phyloP scores from a whole-genome alignment of 2,888 invertebrate species.

The Oxycera nigricornis region DNA sequence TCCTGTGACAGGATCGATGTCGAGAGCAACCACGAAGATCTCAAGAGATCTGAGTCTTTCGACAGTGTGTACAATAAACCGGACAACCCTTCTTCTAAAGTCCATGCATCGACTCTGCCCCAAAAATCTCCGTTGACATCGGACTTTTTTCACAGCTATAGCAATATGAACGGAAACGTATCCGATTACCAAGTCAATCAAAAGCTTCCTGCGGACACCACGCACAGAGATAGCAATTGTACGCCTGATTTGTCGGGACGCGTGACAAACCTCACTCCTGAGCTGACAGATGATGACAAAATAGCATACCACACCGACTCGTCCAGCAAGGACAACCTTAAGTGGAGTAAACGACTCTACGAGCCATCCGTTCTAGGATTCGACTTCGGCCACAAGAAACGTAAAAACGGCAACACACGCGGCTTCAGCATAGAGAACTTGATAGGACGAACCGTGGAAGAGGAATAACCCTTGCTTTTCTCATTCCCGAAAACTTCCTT shows the following conservation, averaged over 20 bases:
- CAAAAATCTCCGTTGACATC: slow-evolving; percentile 20
- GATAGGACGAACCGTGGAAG: slow-evolving; percentile 57
- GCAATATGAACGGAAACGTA: background rate
- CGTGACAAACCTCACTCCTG: slow-evolving; percentile 38
- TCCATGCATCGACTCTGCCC: background rate
- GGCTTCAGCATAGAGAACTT: slow-evolving; percentile 62
- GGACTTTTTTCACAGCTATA: slow-evolving; percentile 18
- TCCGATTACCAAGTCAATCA: slow-evolving; percentile 4
- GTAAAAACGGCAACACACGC: slow-evolving; percentile 56
- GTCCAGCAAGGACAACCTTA: slow-evolving; percentile 46
- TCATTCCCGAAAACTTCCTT: slow-evolving; percentile 2
- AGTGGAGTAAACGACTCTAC: slow-evolving; percentile 46
- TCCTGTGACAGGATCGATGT: slow-evolving; percentile 62
- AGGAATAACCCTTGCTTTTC: slow-evolving; percentile 43
- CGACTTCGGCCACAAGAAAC: slow-evolving; percentile 54
- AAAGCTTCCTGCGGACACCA: background rate
- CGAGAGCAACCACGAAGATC: slow-evolving; percentile 60
- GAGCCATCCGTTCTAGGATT: slow-evolving; percentile 52
- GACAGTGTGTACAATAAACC: slow-evolving; percentile 53
- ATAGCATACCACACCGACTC: slow-evolving; percentile 53
- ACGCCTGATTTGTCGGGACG: slow-evolving; percentile 24
- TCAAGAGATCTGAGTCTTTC: slow-evolving; percentile 59
- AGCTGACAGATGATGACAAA: slow-evolving; percentile 47
- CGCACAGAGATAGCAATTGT: slow-evolving; percentile 25
- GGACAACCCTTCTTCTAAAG: background rate